Evolutionary conservation across 2,113 vertebrate species (phyloP).

Genomic region (Tetraodon nigroviridis): DNA sequence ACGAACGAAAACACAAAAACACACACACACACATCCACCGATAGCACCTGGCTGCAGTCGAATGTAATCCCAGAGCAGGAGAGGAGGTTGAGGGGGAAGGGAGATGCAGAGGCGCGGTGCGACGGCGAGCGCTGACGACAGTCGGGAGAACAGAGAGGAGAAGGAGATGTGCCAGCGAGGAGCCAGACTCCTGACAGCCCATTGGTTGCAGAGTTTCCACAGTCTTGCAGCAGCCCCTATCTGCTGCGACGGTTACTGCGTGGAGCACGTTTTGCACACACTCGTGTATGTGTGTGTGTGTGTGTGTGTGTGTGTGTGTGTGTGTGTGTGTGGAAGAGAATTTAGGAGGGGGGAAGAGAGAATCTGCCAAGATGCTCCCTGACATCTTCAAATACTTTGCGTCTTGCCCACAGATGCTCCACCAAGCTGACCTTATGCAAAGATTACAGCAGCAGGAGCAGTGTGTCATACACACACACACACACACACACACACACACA

Average conservation of each 20-base stretch:
- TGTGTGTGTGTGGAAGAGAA: conserved; percentile 1
- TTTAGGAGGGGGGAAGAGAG: conserved; percentile 8
- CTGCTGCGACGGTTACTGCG: conserved; percentile 46
- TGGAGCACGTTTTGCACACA: conserved; percentile 2
- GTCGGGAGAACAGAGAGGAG: conserved; percentile 65
- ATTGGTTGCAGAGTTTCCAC: conserved; percentile 52
- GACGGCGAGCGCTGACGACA: conserved; percentile 61
- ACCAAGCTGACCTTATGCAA: conserved; percentile 54
- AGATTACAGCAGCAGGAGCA: conserved; percentile 37
- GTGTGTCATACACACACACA: conserved; percentile 25
- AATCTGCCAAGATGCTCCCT: conserved; percentile 42
- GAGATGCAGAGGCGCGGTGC: conserved; percentile 43
- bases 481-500: conserved; percentile 16
- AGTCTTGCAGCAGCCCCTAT: conserved; percentile 68
- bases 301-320: conserved; percentile 1
- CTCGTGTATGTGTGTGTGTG: background rate
- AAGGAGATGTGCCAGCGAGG: conserved; percentile 68
- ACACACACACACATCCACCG: conserved; percentile 13
- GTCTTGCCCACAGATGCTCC: conserved; percentile 49
- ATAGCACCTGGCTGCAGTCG: conserved; percentile 48
- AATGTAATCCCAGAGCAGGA: conserved; percentile 59
- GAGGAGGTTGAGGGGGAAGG: conserved; percentile 45
- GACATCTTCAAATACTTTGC: conserved; percentile 42
- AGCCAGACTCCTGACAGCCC: conserved; percentile 66
- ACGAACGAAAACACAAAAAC: conserved; percentile 10